These are phyloP conservation scores for Girardinus metallicus DNA, from an alignment of 2,797 vertebrate genomes.

Conservation along the genomic window DNA sequence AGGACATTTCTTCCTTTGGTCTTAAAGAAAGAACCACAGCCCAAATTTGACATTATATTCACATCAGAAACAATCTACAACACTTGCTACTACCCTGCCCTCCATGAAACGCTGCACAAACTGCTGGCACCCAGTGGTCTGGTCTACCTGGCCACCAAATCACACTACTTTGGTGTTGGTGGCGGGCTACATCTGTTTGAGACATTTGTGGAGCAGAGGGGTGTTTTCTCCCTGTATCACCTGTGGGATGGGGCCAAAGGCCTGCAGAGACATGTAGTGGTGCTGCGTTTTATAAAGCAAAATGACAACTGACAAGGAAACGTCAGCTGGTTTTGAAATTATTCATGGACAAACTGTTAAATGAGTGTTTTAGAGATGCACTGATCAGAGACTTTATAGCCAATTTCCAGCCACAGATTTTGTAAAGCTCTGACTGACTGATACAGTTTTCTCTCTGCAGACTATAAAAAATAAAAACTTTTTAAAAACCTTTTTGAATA, in stretches of 20 bases:
- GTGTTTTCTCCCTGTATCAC: constrained; percentile 79
- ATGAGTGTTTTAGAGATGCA: neutral
- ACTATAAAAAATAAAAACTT: neutral
- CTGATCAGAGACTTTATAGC: neutral
- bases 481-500: neutral
- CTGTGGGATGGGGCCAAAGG: constrained; percentile 86
- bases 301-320: constrained; percentile 23
- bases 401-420: neutral
- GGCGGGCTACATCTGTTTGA: constrained; percentile 90
- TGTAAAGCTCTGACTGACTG: no score
- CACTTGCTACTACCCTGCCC: constrained; percentile 83
- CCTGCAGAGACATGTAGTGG: constrained; percentile 87
- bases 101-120: constrained; percentile 84
- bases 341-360: neutral
- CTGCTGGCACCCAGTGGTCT: constrained; percentile 82
- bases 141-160: constrained; percentile 92
- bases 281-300: constrained; percentile 82
- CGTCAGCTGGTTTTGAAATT: neutral
- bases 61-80: constrained; percentile 97
- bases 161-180: constrained; percentile 94
- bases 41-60: constrained; percentile 91
- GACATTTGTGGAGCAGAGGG: constrained; percentile 83
- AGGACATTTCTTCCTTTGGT: constrained; percentile 84
- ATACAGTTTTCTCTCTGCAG: neutral
- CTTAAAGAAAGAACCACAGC: constrained; percentile 62